Conservation (phyloP, 2,113 vertebrate species). For the Microcebus lehilahytsara region DNA sequence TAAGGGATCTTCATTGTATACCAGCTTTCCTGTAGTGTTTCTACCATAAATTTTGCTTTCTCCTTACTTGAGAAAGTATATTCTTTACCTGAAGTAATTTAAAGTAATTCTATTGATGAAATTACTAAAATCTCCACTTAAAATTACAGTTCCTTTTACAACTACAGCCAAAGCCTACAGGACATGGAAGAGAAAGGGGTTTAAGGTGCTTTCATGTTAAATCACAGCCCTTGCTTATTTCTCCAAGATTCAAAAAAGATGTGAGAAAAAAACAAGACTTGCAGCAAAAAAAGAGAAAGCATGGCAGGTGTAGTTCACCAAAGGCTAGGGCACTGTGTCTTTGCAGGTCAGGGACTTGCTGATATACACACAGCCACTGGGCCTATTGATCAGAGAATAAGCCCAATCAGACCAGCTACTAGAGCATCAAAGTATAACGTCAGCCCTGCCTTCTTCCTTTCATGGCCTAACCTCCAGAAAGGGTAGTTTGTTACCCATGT, state of each 20-base stretch:
- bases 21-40: neutral
- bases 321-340: neutral
- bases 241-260: neutral
- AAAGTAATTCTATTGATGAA: neutral
- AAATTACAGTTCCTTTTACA: neutral
- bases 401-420: neutral
- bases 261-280: neutral
- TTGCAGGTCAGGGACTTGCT: neutral
- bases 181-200: neutral
- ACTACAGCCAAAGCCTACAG: neutral
- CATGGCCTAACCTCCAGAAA: neutral
- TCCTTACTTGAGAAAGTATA: neutral
- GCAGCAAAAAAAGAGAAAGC: neutral
- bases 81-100: neutral
- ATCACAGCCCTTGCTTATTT: neutral
- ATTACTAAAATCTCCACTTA: neutral
- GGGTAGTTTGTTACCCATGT: neutral
- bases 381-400: neutral
- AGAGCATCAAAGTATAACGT: neutral
- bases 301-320: neutral
- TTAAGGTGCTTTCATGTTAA: neutral
- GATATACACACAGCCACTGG: accelerated
- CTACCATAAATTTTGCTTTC: neutral
- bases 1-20: neutral
- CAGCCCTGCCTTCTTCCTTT: neutral